Evolutionary conservation across 1,140 invertebrate genomes (phyloP).

Genomic region (Nymphalis io): DNA sequence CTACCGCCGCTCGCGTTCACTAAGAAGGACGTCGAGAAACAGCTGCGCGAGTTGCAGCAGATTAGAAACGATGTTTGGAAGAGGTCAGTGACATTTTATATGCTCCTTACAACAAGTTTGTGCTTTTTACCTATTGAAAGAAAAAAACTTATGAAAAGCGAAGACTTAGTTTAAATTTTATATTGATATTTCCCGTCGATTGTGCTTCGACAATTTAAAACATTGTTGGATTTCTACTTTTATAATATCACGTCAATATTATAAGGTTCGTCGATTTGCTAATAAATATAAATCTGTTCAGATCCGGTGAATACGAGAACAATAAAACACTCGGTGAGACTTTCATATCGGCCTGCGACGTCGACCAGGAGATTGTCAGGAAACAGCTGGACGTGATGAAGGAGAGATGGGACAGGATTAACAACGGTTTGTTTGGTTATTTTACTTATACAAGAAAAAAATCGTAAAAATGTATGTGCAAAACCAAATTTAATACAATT

Average conservation of each 20-base stretch:
- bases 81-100: constrained; percentile 61
- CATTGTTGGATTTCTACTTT: too few species aligned
- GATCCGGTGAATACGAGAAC: constrained; percentile 95
- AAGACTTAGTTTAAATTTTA: too few species aligned
- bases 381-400: constrained; percentile 90
- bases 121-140: too few species aligned
- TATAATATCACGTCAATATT: not conserved
- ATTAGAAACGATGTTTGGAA: constrained; percentile 97
- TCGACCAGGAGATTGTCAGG: constrained; percentile 94
- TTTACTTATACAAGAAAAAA: too few species aligned
- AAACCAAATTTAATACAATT: not conserved
- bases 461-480: too few species aligned
- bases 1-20: constrained; percentile 91
- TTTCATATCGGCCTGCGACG: constrained; percentile 91
- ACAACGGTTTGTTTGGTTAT: constrained; percentile 83
- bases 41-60: constrained; percentile 93
- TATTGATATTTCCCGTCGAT: too few species aligned
- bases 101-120: too few species aligned
- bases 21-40: constrained; percentile 92
- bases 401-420: constrained; percentile 94
- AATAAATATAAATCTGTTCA: constrained; percentile 45
- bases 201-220: too few species aligned
- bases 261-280: not conserved
- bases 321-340: constrained; percentile 92
- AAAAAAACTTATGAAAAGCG: too few species aligned